Conservation (phyloP, 2,888 invertebrate genomes). For the Drosophila kokeensis region DNA sequence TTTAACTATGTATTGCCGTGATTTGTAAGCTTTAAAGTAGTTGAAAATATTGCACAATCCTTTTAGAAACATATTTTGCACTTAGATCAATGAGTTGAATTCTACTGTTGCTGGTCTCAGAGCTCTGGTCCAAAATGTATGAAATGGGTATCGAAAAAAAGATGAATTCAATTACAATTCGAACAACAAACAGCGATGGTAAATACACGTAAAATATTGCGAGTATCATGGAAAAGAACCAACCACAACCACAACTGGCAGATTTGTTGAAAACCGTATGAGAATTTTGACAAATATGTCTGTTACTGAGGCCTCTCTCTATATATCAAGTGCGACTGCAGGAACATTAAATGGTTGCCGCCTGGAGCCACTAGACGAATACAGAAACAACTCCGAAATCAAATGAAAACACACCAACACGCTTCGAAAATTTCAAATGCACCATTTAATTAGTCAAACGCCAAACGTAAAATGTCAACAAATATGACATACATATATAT, state of each 20-base stretch:
- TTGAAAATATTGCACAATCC: constrained; percentile 26
- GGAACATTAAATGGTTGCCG: constrained; percentile 59
- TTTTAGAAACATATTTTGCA: constrained; percentile 14
- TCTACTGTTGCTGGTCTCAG: constrained; percentile 63
- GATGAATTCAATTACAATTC: constrained; percentile 49
- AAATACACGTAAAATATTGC: constrained; percentile 80
- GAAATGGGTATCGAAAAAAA: constrained; percentile 68
- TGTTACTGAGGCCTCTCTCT: constrained; percentile 72
- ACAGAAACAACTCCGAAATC: constrained; percentile 17
- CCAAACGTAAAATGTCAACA: background rate
- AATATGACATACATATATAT: background rate
- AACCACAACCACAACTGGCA: constrained; percentile 40
- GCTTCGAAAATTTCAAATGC: constrained; percentile 39
- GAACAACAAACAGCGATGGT: constrained; percentile 73
- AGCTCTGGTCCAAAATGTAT: constrained; percentile 16
- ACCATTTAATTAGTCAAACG: constrained; percentile 9
- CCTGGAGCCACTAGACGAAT: constrained; percentile 71
- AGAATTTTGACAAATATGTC: constrained; percentile 64
- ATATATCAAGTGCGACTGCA: constrained; percentile 61
- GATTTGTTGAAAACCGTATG: constrained; percentile 47
- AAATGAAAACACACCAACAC: constrained; percentile 58
- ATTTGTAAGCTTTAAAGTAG: constrained; percentile 63
- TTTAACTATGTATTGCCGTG: constrained; percentile 42
- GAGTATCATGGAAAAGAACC: constrained; percentile 47
- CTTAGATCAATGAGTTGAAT: constrained; percentile 27